These are phyloP conservation scores for Idaea dimidiata DNA, from an alignment of 2,888 invertebrate species.

Conservation along the genomic window DNA sequence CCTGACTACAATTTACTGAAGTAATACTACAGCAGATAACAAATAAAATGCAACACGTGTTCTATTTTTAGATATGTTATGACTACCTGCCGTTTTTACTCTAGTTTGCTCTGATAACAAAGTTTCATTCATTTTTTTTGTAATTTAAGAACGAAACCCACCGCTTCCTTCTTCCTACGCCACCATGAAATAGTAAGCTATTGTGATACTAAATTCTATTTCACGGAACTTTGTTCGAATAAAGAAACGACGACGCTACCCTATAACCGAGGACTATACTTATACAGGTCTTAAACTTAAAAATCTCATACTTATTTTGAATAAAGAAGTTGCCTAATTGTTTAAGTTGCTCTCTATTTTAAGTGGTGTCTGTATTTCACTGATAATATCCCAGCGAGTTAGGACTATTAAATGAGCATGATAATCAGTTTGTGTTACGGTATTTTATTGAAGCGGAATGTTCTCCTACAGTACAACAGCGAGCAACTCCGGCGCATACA, in stretches of 20 bases:
- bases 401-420: too few relatives aligned
- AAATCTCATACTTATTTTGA: too few relatives aligned
- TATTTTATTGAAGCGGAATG: slow-evolving; percentile 60
- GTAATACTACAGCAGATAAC: slow-evolving; percentile 7
- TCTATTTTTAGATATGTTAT: background rate
- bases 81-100: background rate
- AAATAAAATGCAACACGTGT: slow-evolving; percentile 3
- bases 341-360: too few relatives aligned
- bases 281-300: too few relatives aligned
- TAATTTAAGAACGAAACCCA: background rate
- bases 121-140: background rate
- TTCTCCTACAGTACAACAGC: slow-evolving; percentile 60
- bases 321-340: too few relatives aligned
- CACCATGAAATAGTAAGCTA: too few relatives aligned
- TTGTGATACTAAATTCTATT: too few relatives aligned
- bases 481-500: slow-evolving; percentile 70
- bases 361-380: too few relatives aligned
- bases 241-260: too few relatives aligned
- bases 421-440: background rate
- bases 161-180: background rate
- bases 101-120: background rate
- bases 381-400: too few relatives aligned
- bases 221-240: too few relatives aligned
- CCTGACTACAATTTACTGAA: slow-evolving; percentile 3
- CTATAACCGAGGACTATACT: too few relatives aligned